Conservation (phyloP, 2,113 vertebrate genomes). For the Lynx canadensis region DNA sequence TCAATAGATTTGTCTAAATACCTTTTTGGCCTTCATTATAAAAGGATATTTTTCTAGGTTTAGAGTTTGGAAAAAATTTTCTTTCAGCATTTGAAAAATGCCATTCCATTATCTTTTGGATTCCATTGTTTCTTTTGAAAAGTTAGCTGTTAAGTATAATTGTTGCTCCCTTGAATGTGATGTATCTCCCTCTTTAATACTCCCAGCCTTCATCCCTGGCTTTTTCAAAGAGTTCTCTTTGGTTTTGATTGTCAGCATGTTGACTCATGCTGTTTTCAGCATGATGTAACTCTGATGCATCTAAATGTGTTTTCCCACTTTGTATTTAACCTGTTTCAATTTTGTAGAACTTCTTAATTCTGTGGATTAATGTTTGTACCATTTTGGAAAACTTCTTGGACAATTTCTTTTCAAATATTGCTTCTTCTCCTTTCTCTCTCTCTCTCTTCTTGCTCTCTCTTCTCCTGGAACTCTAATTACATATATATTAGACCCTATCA, state of each 20-base stretch:
- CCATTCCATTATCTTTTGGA: not conserved
- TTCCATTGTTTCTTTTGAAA: not conserved
- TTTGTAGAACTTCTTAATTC: not conserved
- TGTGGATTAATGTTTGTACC: not conserved
- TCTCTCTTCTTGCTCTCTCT: not conserved
- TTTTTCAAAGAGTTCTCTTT: not conserved
- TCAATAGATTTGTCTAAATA: not conserved
- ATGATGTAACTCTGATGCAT: not conserved
- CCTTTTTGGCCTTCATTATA: not conserved
- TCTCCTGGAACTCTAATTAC: not conserved
- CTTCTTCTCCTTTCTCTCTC: not conserved
- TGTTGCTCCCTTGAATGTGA: not conserved
- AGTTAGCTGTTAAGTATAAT: not conserved
- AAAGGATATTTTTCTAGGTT: not conserved
- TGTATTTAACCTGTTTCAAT: not conserved
- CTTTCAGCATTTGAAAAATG: not conserved
- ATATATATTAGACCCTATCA: not conserved
- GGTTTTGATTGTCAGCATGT: not conserved
- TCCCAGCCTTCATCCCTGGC: not conserved
- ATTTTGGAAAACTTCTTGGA: not conserved
- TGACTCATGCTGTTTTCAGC: not conserved
- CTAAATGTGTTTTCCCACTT: not conserved
- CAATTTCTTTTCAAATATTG: not conserved
- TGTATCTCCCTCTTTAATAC: rapidly evolving
- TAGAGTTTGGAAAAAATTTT: not conserved